These are phyloP conservation scores for Hafferia zeledoni DNA, from an alignment of 2,797 vertebrate species.

Conservation along the genomic window DNA sequence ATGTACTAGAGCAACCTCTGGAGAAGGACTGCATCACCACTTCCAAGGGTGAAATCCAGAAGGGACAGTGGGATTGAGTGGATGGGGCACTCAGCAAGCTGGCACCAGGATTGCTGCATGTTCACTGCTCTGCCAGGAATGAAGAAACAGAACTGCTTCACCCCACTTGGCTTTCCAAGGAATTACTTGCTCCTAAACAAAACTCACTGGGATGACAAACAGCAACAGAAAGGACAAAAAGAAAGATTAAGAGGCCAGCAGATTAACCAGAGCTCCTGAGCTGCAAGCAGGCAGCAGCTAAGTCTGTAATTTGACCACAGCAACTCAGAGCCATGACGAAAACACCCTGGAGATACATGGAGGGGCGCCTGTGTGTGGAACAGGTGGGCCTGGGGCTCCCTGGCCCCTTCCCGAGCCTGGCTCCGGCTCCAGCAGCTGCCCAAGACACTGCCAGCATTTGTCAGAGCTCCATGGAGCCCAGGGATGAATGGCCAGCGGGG, in stretches of 20 bases:
- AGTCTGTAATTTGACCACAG: slow-evolving; percentile 38
- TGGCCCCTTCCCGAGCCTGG: not conserved
- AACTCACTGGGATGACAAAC: not conserved
- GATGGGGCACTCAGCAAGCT: not conserved
- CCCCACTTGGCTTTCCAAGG: not conserved
- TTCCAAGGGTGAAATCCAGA: not conserved
- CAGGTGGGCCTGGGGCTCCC: slow-evolving; percentile 25
- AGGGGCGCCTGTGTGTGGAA: slow-evolving; percentile 12
- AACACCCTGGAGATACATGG: not conserved
- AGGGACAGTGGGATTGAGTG: rapidly evolving
- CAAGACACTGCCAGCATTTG: slow-evolving; percentile 25
- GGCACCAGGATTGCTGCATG: rapidly evolving
- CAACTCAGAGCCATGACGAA: not conserved
- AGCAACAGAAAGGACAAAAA: slow-evolving; percentile 32
- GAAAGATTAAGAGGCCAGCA: slow-evolving; percentile 48
- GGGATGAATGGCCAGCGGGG: not conserved
- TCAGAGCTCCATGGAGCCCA: not conserved
- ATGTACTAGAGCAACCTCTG: not conserved
- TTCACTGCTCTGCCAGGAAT: not conserved
- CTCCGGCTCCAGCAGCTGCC: slow-evolving; percentile 48
- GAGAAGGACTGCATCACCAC: not conserved
- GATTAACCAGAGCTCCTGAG: slow-evolving; percentile 74
- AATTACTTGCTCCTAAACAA: not conserved
- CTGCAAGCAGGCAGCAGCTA: slow-evolving; percentile 80
- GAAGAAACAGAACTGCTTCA: not conserved